Base-by-base conservation (phyloP, 2,888 invertebrate species). In the Abrostola tripartita region DNA sequence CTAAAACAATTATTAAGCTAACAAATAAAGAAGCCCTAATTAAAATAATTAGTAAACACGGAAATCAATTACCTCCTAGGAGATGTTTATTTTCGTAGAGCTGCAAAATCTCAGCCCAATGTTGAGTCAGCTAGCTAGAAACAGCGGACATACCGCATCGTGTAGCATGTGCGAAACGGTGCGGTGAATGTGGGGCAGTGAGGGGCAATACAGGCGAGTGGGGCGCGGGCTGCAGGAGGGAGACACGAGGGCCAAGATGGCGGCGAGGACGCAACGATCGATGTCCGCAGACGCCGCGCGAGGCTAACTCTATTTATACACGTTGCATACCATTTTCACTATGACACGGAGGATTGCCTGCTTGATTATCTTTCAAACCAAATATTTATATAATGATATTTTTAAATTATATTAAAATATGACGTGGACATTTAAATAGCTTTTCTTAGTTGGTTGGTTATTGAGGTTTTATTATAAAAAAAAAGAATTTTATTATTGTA, bases 191-290 rank as follows among this genome's bases (percentile, higher is more conserved):
- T 94, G 92, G 94, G 94, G 85, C 93, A 93, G 90, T 89, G 90
- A 90, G 92, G 92, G 91, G 92, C 87, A 87, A 81, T 78, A 74
- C 87, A 84, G 90, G 88, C 85, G 88, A 84, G 89, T 82, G 88
- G 88, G 88, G 90, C 81, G 84, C 80, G 83, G 85, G 76, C 65
- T 84, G 88, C 87, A 88, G 88, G 90, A 88, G 93, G 92, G 92
- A 91, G 92, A 91, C 90, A 90, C 87, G 91, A 92, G 92, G 92
- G 93, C 93, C 92, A 94, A 94, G 93, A 94, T 94, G 94, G 94
- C 93, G 92, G 90, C 92, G 92, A 90, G 92, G 93, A 93, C 93
- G 92, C 92, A 90, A 86, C 94, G 94, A 93, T 93, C 94, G 93
- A 94, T 94, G 93, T 90, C 89, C 92, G 90, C 89, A 93, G 93